A percentile compares a stretch with the other conserved stretches of the same genome.
Evolutionary conservation across 2,888 invertebrate genomes (phyloP).

Genomic region (Idaea straminata): DNA sequence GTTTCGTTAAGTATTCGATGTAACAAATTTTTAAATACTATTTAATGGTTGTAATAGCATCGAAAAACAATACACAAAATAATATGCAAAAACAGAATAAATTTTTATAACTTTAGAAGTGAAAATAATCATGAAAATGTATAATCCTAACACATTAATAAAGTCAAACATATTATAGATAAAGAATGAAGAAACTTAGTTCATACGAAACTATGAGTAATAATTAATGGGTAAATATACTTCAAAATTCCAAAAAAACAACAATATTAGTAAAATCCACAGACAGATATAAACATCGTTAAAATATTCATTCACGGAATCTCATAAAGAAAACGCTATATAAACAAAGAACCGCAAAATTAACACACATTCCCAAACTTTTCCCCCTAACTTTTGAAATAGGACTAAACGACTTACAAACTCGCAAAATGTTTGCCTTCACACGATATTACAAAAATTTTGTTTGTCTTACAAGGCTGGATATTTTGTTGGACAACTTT

Average conservation of each 20-base stretch:
- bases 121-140: too few relatives aligned
- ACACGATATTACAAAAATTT: constrained; percentile 34
- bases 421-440: constrained; percentile 35
- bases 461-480: constrained; percentile 14
- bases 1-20: too few relatives aligned
- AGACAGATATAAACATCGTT: constrained; percentile 6
- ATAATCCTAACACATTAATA: too few relatives aligned
- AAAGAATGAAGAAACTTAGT: too few relatives aligned
- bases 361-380: constrained; percentile 37
- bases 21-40: too few relatives aligned
- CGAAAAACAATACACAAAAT: too few relatives aligned
- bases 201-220: background rate
- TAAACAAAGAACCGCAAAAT: constrained; percentile 28
- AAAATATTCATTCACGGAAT: constrained; percentile 14
- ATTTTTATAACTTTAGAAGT: too few relatives aligned
- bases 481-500: constrained; percentile 4
- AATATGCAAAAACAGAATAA: too few relatives aligned
- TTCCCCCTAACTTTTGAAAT: constrained; percentile 31
- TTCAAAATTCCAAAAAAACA: background rate
- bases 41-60: too few relatives aligned
- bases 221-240: background rate
- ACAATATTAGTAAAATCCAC: background rate
- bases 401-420: constrained; percentile 37
- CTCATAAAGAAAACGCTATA: constrained; percentile 26
- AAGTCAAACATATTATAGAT: too few relatives aligned